Conservation (phyloP, 2,113 vertebrate genomes). For the Nansenia antarctica region DNA sequence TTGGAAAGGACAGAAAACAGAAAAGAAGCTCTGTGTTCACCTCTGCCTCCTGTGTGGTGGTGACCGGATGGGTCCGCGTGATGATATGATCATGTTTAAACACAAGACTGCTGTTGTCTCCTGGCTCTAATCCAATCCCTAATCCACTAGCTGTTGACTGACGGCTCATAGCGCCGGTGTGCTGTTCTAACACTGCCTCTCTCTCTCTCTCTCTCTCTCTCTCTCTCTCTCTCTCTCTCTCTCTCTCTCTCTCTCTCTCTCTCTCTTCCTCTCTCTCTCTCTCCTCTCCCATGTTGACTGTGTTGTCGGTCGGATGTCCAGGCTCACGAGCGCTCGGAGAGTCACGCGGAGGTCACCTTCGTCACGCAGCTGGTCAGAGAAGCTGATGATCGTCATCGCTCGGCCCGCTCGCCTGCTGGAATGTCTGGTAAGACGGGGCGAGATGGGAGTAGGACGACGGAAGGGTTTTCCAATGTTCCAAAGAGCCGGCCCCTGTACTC, state of each 20-base stretch:
- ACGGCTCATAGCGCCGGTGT: background rate
- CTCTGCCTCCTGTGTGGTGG: no score
- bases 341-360: slow-evolving; percentile 92
- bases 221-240: background rate
- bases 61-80: no score
- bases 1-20: no score
- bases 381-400: slow-evolving; percentile 95
- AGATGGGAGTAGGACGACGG: background rate
- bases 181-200: background rate
- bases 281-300: background rate
- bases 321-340: slow-evolving; percentile 95
- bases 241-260: background rate
- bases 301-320: slow-evolving; percentile 52
- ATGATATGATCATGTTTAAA: no score
- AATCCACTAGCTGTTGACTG: no score
- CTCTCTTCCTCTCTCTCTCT: background rate
- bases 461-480: background rate
- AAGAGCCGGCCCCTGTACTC: background rate
- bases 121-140: no score
- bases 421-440: slow-evolving; percentile 86
- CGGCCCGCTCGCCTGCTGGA: slow-evolving; percentile 93
- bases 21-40: no score
- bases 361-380: slow-evolving; percentile 92
- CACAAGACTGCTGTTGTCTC: no score
- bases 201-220: background rate